Evolutionary conservation across 2,113 vertebrate species (phyloP).

Genomic region (Lepisosteus oculatus): DNA sequence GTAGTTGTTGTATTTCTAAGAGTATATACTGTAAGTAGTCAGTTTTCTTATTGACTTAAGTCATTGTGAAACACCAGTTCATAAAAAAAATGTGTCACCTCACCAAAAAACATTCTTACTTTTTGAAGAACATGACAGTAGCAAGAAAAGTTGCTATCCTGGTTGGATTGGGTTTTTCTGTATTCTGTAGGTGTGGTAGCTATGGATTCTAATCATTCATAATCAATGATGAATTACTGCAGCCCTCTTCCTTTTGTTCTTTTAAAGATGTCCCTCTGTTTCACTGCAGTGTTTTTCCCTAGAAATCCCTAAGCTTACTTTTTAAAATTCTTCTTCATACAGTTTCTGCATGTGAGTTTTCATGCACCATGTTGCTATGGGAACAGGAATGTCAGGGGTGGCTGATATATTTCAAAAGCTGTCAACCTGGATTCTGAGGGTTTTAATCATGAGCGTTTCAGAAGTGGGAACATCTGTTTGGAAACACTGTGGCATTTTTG

Average conservation of each 20-base stretch:
- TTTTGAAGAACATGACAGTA: no score
- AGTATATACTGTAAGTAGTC: no score
- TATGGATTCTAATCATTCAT: no score
- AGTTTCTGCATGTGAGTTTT: neutral
- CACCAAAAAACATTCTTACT: no score
- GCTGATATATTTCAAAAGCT: slow-evolving; percentile 62
- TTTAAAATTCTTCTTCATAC: slow-evolving; percentile 6
- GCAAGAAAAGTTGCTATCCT: no score
- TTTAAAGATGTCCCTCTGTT: neutral
- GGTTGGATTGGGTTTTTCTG: no score
- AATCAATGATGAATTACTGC: no score
- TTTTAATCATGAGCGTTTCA: slow-evolving; percentile 73
- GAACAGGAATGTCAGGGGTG: neutral
- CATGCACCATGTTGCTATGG: neutral
- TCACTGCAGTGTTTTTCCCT: neutral
- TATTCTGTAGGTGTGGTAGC: no score
- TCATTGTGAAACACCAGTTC: no score
- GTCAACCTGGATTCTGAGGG: slow-evolving; percentile 67
- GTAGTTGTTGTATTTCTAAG: no score
- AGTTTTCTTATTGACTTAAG: no score
- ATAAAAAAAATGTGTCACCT: no score
- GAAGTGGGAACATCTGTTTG: slow-evolving; percentile 49
- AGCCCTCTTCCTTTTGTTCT: neutral
- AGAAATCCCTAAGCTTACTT: slow-evolving; percentile 7
- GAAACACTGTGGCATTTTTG: slow-evolving; percentile 17